Base-by-base conservation (phyloP, 2,113 vertebrate species). In the Sialia sialis region DNA sequence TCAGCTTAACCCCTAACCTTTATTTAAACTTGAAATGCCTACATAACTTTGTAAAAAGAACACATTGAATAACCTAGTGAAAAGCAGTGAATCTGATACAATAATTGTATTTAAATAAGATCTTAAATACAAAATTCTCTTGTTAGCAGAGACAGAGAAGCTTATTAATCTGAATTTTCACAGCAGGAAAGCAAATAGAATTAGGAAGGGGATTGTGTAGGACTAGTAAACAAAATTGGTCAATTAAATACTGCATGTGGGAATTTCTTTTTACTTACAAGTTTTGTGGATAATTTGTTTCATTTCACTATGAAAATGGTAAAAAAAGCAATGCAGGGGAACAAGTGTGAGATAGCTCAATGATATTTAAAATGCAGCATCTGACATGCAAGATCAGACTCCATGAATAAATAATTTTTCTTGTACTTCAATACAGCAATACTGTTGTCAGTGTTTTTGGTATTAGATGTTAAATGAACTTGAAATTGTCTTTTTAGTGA, bases 91-190 rank as follows among this genome's bases (percentile, higher is more conserved):
- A 7, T 59, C 21, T 46, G 76, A 19, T 56, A 36, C 23, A 56
- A 46, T 63, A 70, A 67, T 84, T 85, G 51, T 66, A 70, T 83
- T 91, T 75, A 87, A 91, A 77, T 77, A 51, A 59, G 73, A 11
- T 30, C 32, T 80, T 87, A 52, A 89, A 67, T 60, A 60, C 58
- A 49, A 82, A 52, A 49, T 74, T 77, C 44, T 84, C 62, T 29
- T 75, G 60, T 84, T 95, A 90, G 56, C 16, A 87, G 85, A 88
- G 56, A 52, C 2, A 21, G 82, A 82, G 79, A 72, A 84, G 51
- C 56, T 52, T 66, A 5, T 80, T 91, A 93, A 56, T 44, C 32
- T 81, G 77, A 92, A 43, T 93, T 84, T 84, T 93, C 93, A 90
- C 95, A 93, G 92, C 86, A 54, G 94, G 92, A 89, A 56, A 72